Conservation (phyloP, 2,797 vertebrate species). For the Cirrhinus mrigala region DNA sequence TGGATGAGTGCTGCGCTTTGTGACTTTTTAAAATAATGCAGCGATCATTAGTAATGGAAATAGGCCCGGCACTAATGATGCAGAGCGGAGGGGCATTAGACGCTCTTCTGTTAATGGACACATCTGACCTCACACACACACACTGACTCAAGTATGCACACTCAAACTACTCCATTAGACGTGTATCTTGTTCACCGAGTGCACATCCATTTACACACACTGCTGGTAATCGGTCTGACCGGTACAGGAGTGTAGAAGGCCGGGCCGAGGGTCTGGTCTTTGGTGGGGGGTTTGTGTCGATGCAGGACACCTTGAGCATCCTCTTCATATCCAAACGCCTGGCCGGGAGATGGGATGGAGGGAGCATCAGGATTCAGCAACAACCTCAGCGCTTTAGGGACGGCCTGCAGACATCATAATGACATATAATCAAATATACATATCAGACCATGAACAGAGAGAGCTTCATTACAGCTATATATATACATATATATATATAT, state of each 20-base stretch:
- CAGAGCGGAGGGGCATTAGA: constrained; percentile 80
- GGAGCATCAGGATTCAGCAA: constrained; percentile 74
- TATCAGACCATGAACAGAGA: constrained; percentile 19
- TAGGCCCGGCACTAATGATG: constrained; percentile 83
- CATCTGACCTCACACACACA: constrained; percentile 60
- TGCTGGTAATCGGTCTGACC: constrained; percentile 63
- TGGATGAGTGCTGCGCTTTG: constrained; percentile 84
- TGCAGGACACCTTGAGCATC: constrained; percentile 71
- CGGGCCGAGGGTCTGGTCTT: constrained; percentile 81
- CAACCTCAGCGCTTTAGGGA: neutral
- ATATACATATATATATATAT: too few species aligned
- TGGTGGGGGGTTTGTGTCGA: constrained; percentile 72
- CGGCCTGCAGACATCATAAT: neutral
- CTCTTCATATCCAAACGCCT: constrained; percentile 82
- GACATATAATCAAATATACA: neutral
- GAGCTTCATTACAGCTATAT: neutral
- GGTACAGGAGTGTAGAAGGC: constrained; percentile 79
- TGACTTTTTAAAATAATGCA: constrained; percentile 82
- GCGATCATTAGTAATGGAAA: constrained; percentile 90
- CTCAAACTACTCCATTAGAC: constrained; percentile 5
- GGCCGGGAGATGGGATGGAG: constrained; percentile 76
- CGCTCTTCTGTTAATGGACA: constrained; percentile 83
- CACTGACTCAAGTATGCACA: constrained; percentile 60
- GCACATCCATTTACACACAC: constrained; percentile 54
- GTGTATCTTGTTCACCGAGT: constrained; percentile 10